Evolutionary conservation across 2,888 invertebrate species (phyloP), one percentile per base, ranked within the genome.

Genomic region (Mesorhabditis spiculigera): DNA sequence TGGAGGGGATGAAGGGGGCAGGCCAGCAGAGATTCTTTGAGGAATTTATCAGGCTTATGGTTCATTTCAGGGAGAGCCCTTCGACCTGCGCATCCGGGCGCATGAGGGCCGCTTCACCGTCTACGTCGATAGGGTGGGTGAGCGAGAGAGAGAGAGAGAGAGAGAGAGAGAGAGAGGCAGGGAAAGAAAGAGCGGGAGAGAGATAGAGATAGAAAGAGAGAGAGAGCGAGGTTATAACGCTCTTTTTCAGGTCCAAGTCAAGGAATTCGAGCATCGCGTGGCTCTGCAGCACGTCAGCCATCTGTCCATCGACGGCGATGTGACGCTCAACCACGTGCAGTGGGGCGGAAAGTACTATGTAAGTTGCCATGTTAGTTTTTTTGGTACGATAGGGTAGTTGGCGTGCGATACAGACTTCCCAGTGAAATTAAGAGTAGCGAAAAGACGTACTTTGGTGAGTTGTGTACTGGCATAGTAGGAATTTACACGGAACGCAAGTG

Each of bases 281-380:
- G 81, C 81, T 64, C 74, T 81, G 45, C 75, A 76, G 70, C 73
- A 75, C 72, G 78, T 81, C 70, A 78, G 80, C 6, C 81, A 81
- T 66, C 71, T 81, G 68, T 81, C 80, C 50, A 80, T 81, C 69
- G 80, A 78, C 67, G 81, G 81, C 6, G 80, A 79, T 50, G 75
- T 81, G 63, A 71, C 75, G 42, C 75, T 81, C 70, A 77, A 81
- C 66, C 79, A 78, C 70, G 79, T 79, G 63, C 79, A 77, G 68
- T 81, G 81, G 81, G 81, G 80, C 69, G 81, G 81, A 69, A 79
- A 80, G 73, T 81, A 81, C 69, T 81, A 81, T 65, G 81, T 81
- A 62, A 72, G 79, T 71, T 67, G 41, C 28, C 28, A 28, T 3
- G 28, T 28, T 3, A 28, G 3, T 28, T 28, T 28, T 28, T 43